Percentiles rank a stretch among this genome's conserved stretches.
Conservation (phyloP, 92 coral and sea anemone genomes). For the Galaxea fascicularis region DNA sequence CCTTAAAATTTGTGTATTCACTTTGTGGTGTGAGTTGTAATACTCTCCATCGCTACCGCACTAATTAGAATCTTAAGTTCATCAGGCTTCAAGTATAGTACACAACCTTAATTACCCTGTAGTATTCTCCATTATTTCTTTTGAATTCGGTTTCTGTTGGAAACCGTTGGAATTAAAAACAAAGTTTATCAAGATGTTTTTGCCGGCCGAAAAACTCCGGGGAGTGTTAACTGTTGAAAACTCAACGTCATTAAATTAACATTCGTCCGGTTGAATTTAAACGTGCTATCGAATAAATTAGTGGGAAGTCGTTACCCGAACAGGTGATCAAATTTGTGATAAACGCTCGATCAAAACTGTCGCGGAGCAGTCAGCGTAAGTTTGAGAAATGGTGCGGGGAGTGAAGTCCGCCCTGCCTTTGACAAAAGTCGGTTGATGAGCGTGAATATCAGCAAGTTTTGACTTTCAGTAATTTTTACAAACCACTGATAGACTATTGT, state of each 20-base stretch:
- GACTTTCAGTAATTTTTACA: background rate
- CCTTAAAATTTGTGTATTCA: background rate
- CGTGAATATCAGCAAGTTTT: background rate
- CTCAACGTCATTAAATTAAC: background rate
- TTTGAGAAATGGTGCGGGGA: no score
- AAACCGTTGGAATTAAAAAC: background rate
- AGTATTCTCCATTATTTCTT: background rate
- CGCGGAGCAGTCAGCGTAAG: background rate
- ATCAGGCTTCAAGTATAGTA: background rate
- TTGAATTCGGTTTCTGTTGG: background rate
- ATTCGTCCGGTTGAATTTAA: background rate
- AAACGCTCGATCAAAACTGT: background rate
- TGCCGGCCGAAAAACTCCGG: background rate
- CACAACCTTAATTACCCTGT: background rate
- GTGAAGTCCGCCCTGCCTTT: background rate
- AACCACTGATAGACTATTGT: background rate
- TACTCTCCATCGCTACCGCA: slow-evolving; percentile 14
- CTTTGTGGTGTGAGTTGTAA: background rate
- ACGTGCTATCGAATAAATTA: slow-evolving; percentile 22
- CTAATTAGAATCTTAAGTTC: slow-evolving; percentile 26
- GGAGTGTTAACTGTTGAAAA: background rate
- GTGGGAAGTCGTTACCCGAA: background rate
- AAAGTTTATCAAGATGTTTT: background rate
- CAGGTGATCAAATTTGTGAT: slow-evolving; percentile 7
- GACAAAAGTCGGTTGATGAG: no score